phyloP scores from a whole-genome alignment of 1,140 invertebrate genomes.

The Platyura marginata region DNA sequence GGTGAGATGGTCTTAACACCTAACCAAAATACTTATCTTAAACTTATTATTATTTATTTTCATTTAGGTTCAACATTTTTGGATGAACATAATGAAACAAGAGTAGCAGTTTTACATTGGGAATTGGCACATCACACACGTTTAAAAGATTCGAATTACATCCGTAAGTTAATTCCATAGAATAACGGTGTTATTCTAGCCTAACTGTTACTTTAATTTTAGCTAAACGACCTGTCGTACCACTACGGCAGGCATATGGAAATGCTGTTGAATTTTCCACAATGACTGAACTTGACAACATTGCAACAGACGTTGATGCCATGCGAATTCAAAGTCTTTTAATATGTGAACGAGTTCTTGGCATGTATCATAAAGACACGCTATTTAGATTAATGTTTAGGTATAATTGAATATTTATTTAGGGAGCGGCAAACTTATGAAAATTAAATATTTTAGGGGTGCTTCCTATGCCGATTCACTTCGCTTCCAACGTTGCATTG shows the following conservation, averaged over 20 bases:
- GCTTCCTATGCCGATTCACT: conserved; percentile 73
- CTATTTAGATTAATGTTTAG: conserved; percentile 46
- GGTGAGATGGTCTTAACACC: too few species aligned
- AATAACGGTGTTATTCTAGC: too few species aligned
- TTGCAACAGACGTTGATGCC: conserved; percentile 55
- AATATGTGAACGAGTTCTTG: conserved; percentile 66
- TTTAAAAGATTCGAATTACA: conserved; percentile 14
- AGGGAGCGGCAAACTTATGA: too few species aligned
- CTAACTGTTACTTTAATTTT: too few species aligned
- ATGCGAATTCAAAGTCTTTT: conserved; percentile 67
- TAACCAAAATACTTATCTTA: neutral
- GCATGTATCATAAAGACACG: conserved; percentile 64
- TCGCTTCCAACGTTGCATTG: conserved; percentile 67
- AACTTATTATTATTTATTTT: conserved; percentile 1
- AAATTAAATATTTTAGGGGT: conserved; percentile 34
- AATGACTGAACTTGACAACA: conserved; percentile 45
- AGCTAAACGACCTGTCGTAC: conserved; percentile 34
- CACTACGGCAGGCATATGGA: conserved; percentile 37
- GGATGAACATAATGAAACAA: conserved; percentile 60
- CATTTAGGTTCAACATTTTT: conserved; percentile 44
- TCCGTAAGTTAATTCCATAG: conserved; percentile 9
- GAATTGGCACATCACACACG: conserved; percentile 39
- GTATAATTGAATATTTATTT: conserved; percentile 6
- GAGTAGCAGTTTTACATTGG: conserved; percentile 44
- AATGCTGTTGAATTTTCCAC: conserved; percentile 51